Base-by-base conservation (phyloP, 2,888 invertebrate genomes). In the Alloscopus bannaensis region DNA sequence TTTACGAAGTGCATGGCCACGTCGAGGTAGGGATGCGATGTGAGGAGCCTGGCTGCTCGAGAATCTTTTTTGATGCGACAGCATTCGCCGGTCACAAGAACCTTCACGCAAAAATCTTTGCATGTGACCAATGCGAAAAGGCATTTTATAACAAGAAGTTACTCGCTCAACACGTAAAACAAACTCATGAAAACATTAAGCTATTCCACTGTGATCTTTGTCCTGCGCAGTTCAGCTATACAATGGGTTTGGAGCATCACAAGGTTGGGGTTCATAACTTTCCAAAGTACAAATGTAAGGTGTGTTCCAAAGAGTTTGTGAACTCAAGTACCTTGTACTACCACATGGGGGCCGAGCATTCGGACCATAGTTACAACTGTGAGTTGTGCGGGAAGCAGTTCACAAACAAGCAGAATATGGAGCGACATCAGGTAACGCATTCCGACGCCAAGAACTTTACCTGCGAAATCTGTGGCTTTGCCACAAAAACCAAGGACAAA, bases 151-250 rank as follows among this genome's bases (percentile, higher is more conserved):
- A n/a, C n/a, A n/a, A n/a, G n/a, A n/a, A n/a, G n/a, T n/a, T n/a
- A n/a, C n/a, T n/a, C n/a, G n/a, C n/a, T n/a, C n/a, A n/a, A n/a
- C n/a, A n/a, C n/a, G n/a, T n/a, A n/a, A n/a, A n/a, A n/a, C n/a
- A n/a, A n/a, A n/a, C n/a, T n/a, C n/a, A n/a, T n/a, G n/a, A n/a
- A n/a, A n/a, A n/a, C n/a, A n/a, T n/a, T n/a, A 18, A 45, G 13
- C n/a, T 45, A 16, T 45, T 45, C n/a, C 45, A 45, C 3, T 52
- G 52, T 52, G 52, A 52, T 16, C 11, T 18, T 22, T 52, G 52
- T 18, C 2, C 3, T 3, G 3, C 8, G 8, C 3, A 22, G 18
- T 52, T 52, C 24, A 3, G 22, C 52, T 16, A 20, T 6, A 3
- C 20, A 22, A 3, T 22, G 3, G 16, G 2, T 4, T 11, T 52